Base-by-base conservation (phyloP, 53 echinoderm and acorn worm genomes). In the Holothuria scabra region DNA sequence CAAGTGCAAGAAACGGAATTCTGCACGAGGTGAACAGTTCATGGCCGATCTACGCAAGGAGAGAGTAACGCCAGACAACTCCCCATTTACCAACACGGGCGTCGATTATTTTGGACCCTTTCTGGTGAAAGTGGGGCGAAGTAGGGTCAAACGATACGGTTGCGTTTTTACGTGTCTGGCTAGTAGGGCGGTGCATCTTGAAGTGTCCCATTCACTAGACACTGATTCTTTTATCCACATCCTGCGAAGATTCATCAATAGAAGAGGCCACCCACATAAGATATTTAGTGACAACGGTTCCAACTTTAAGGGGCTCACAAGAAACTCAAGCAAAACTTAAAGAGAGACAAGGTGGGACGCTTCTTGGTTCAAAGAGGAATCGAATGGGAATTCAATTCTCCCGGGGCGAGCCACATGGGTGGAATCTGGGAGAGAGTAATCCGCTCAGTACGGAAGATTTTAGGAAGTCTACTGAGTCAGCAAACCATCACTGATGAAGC, bases 371-470 rank as follows among this genome's bases (percentile, higher is more conserved):
- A 84, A 46, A 74, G 68, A 29, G 89, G 71, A 11, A 87, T 90
- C 21, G 81, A 90, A 20, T 93, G 93, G 93, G 57, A 81, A 28
- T 93, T 90, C 28, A 93, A 90, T 16, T 87, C 90, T n/a, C 92
- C 87, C 16, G 67, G 82, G 55, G 93, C 84, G 7, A 62, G 84
- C 49, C 90, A 93, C 56, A 66, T 86, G 76, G 93, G 93, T n/a
- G 88, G 93, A 29, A 82, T 87, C 21, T 93, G 93, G 93, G 93
- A 93, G 60, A 67, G 93, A 32, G 25, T 85, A 31, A 93, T 93
- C 32, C 75, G 90, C 8, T 81, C 88, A 0, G 78, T 74, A 1
- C 25, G 90, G 38, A 84, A 81, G 76, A 85, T 93, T 18, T 65
- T 93, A 22, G 72, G 49, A 32, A 66, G 33, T 46, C 56, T 93